Evolutionary conservation across 2,888 invertebrate species (phyloP).

Genomic region (Andrena bicolor): DNA sequence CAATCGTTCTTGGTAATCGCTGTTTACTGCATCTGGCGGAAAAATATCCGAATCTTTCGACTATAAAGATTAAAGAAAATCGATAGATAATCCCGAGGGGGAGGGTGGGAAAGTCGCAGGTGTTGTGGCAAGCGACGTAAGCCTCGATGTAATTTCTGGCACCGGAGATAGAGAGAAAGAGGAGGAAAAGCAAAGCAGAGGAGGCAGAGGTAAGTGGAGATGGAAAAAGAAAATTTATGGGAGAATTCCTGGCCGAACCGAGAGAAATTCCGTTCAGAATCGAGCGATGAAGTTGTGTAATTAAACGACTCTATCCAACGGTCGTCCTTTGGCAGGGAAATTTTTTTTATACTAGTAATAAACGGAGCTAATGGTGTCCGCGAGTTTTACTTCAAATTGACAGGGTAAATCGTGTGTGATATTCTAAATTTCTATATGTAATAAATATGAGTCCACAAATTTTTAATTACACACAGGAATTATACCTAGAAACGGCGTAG

Average conservation of each 20-base stretch:
- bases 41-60: constrained; percentile 54
- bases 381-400: too few species aligned
- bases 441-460: too few species aligned
- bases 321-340: too few species aligned
- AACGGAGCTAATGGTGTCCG: too few species aligned
- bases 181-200: constrained; percentile 25
- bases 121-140: constrained; percentile 62
- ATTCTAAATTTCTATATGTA: too few species aligned
- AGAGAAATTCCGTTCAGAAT: constrained; percentile 14
- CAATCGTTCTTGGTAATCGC: constrained; percentile 19
- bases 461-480: too few species aligned
- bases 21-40: constrained; percentile 33
- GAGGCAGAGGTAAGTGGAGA: constrained; percentile 15
- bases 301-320: not conserved
- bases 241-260: constrained; percentile 44
- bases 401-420: too few species aligned
- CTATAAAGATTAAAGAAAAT: constrained; percentile 73
- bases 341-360: too few species aligned
- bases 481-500: too few species aligned
- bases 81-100: constrained; percentile 58
- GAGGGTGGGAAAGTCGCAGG: constrained; percentile 69
- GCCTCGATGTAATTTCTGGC: constrained; percentile 66
- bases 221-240: constrained; percentile 52
- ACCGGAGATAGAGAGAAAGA: constrained; percentile 33
- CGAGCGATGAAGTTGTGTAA: not conserved